Evolutionary conservation across 2,113 vertebrate species (phyloP).

Genomic region (Martes martes): DNA sequence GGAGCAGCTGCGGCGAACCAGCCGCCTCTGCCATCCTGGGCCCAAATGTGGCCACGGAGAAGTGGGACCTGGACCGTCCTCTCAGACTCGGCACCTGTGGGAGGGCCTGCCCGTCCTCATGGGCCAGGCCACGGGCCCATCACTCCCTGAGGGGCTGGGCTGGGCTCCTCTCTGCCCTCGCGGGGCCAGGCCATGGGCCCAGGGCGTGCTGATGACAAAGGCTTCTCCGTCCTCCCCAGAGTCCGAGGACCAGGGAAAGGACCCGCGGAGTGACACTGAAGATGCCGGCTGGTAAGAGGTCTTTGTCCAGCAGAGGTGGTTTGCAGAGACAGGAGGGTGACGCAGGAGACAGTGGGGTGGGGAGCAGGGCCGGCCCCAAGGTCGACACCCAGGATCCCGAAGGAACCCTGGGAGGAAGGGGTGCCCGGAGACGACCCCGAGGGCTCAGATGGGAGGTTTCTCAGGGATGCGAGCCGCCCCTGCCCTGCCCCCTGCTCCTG

Average conservation of each 20-base stretch:
- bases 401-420: background rate
- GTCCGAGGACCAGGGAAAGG: conserved; percentile 45
- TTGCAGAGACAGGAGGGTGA: fast-evolving
- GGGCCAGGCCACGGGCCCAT: background rate
- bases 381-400: background rate
- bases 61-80: background rate
- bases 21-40: background rate
- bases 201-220: background rate
- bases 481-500: fast-evolving
- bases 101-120: background rate
- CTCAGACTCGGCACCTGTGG: background rate
- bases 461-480: background rate
- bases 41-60: background rate
- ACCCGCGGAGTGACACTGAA: background rate
- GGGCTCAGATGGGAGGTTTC: background rate
- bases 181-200: background rate
- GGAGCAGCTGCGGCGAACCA: background rate
- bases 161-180: too few relatives aligned
- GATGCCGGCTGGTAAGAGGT: conserved; percentile 46
- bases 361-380: background rate
- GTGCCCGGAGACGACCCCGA: background rate
- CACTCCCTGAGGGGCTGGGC: too few relatives aligned
- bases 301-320: background rate
- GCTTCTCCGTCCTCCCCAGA: conserved; percentile 48
- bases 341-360: fast-evolving